phyloP scores from a whole-genome alignment of 1,140 invertebrate genomes.

The Drosophila tristis region DNA sequence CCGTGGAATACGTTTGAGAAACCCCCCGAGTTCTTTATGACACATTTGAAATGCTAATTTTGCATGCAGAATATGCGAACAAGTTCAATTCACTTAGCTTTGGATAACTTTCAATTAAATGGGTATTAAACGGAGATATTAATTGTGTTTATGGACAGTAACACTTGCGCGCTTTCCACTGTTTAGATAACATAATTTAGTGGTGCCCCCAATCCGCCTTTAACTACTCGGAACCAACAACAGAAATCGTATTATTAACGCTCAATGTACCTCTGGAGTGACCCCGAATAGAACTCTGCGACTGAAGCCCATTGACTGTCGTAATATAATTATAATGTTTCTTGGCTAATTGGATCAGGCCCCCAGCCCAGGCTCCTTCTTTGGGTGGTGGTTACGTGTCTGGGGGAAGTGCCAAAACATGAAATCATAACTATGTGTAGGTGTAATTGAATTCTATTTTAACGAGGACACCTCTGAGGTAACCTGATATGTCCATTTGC shows the following conservation, averaged over 20 bases:
- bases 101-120: conserved; percentile 1
- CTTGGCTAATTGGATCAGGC: conserved; percentile 68
- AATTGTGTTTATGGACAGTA: too few relatives aligned
- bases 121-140: neutral
- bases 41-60: too few relatives aligned
- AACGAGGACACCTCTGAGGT: conserved; percentile 41
- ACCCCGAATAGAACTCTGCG: conserved; percentile 19
- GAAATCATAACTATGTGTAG: conserved; percentile 54
- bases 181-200: too few relatives aligned
- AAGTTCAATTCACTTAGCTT: neutral
- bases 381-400: conserved; percentile 21
- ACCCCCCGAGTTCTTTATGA: too few relatives aligned
- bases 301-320: conserved; percentile 62
- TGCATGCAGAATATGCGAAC: too few relatives aligned
- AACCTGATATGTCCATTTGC: conserved; percentile 48
- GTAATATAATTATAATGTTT: conserved; percentile 65
- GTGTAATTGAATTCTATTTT: conserved; percentile 66
- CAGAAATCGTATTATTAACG: conserved; percentile 40
- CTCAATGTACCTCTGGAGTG: conserved; percentile 30
- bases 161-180: too few relatives aligned
- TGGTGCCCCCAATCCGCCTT: conserved; percentile 8
- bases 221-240: neutral
- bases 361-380: conserved; percentile 2
- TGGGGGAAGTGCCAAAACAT: conserved; percentile 71
- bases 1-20: too few relatives aligned